Percentiles rank a stretch among this genome's conserved stretches.
Evolutionary conservation across 2,797 vertebrate genomes (phyloP).

Genomic region (Sebastes itinus): DNA sequence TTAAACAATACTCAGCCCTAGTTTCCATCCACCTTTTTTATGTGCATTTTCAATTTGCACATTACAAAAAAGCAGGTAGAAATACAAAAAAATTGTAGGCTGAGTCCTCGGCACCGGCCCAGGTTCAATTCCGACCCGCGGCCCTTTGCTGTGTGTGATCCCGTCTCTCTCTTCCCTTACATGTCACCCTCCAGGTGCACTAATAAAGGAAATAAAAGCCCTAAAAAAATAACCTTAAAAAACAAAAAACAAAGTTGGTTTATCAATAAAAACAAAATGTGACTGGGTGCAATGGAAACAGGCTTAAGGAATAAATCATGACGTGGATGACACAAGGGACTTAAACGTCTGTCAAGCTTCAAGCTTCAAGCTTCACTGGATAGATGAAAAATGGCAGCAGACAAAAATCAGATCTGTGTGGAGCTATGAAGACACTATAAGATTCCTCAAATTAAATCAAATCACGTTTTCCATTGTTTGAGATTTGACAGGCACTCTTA

Average conservation of each 20-base stretch:
- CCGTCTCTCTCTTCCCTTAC: no score
- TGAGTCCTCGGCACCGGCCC: no score
- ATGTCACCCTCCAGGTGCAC: rapidly evolving
- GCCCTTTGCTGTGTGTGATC: no score
- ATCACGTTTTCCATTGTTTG: not conserved
- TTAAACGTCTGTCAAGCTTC: not conserved
- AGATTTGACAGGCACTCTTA: not conserved
- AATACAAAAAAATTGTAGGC: no score
- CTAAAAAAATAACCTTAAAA: not conserved
- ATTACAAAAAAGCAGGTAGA: not conserved
- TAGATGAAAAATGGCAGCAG: not conserved
- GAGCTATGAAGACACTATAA: not conserved
- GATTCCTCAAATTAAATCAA: not conserved
- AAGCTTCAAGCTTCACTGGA: not conserved
- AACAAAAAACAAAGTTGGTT: not conserved
- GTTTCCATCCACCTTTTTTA: not conserved
- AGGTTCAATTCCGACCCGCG: no score
- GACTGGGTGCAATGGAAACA: not conserved
- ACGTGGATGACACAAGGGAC: not conserved
- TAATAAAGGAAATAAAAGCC: no score
- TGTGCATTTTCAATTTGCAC: not conserved
- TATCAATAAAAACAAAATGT: not conserved
- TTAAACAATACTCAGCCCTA: no score
- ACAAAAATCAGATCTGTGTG: not conserved
- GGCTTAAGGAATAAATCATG: not conserved